Base-by-base conservation (phyloP, 2,888 invertebrate species). In the Muschampia plurimacula region DNA sequence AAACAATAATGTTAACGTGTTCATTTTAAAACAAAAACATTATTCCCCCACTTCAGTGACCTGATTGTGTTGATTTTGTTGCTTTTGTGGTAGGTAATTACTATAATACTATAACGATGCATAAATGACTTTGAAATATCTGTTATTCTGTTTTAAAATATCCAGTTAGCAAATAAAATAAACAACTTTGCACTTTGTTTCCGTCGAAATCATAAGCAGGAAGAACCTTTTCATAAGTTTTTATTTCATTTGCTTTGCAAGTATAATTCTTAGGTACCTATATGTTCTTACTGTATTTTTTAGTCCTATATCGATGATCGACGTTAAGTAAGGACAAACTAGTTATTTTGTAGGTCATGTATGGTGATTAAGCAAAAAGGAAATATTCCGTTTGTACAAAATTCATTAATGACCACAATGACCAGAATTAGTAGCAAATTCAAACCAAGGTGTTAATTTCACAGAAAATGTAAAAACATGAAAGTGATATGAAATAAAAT, bases 81-180 rank as follows among this genome's bases (percentile, higher is more conserved):
- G 1, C 12, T 49, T n/a, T 7, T 6, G 4, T 15, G 15, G 22
- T 44, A 28, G 44, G 46, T 46, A 46, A 12, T 44, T 41, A 10
- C 22, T 22, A 15, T 44, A 15, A 10, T 67, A 22, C n/a, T 28
- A 67, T 59, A 1, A 67, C 44, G 67, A 67, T 44, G 32, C 44
- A 67, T 44, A 59, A 28, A 67, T 44, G 67, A 67, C 44, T 44
- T 59, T 41, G n/a, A 59, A 44, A 59, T 67, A 67, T 4, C 46
- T 46, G 13, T 5, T 13, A 12, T 12, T 10, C 10, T 46, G 44
- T 67, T 36, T 59, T 60, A 46, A 68, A 60, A 60, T 68, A 68
- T 60, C 36, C 36, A 22, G 60, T 10, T 10, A 13, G 13, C 13
- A 28, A 60, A 46, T 60, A 9, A 60, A 60, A 60, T 44, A 44